A percentile compares a stretch with the other conserved stretches of the same genome.
Evolutionary conservation across 2,797 vertebrate species (phyloP).

Genomic region (Rhinichthys osculus): DNA sequence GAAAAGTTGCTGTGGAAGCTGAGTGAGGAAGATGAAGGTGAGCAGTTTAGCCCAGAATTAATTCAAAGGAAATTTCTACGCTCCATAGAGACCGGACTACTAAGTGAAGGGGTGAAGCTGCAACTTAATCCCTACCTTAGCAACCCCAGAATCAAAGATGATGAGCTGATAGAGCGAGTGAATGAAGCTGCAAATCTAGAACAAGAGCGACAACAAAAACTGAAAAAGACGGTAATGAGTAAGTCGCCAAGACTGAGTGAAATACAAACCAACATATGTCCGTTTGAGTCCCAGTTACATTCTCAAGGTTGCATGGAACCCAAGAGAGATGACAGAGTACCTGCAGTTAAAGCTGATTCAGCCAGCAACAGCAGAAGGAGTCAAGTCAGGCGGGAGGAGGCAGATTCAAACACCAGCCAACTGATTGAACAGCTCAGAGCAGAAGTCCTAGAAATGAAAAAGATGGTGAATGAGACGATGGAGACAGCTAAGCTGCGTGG

Average conservation of each 20-base stretch:
- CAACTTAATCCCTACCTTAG: background rate
- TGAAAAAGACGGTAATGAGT: background rate
- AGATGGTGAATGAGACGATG: slow-evolving; percentile 3
- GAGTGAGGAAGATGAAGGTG: background rate
- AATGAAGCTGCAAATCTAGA: background rate
- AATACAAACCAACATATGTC: background rate
- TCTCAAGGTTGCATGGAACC: background rate
- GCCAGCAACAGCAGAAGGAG: background rate
- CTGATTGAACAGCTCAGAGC: slow-evolving; percentile 19
- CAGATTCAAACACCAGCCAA: background rate
- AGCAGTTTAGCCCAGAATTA: slow-evolving; percentile 14
- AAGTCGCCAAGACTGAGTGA: background rate
- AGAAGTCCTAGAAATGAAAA: slow-evolving; percentile 12
- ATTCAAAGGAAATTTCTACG: background rate
- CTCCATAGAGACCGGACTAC: background rate
- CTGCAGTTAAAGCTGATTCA: background rate
- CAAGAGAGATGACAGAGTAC: background rate
- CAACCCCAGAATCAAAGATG: background rate
- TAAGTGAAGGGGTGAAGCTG: background rate
- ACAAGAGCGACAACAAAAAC: background rate
- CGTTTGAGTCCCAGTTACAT: background rate
- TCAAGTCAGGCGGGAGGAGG: background rate
- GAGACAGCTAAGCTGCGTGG: background rate
- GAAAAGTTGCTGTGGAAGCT: background rate
- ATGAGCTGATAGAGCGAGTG: background rate